phyloP scores from a whole-genome alignment of 2,888 invertebrate species.

The Conomelus anceps region DNA sequence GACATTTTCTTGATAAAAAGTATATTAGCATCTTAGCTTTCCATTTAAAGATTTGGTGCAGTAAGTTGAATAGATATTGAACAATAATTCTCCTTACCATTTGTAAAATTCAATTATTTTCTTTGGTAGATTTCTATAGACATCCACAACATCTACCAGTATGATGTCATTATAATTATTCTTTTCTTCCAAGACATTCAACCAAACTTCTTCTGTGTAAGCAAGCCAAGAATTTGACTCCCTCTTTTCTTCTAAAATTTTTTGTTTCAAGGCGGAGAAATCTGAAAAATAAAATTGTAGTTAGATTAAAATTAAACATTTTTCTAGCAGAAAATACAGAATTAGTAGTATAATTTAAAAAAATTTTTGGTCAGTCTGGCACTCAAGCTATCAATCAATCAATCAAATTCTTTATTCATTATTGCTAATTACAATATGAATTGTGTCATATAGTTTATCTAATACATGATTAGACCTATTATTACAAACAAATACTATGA shows the following conservation, averaged over 20 bases:
- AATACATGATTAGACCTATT: too few relatives aligned
- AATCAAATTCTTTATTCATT: too few relatives aligned
- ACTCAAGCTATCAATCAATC: too few relatives aligned
- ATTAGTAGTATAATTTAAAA: too few relatives aligned
- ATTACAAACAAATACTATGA: too few relatives aligned
- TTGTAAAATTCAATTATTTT: constrained; percentile 32
- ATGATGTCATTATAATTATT: constrained; percentile 31
- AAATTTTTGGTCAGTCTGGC: too few relatives aligned
- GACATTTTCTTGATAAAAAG: too few relatives aligned
- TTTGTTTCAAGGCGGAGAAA: constrained; percentile 21
- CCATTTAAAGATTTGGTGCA: too few relatives aligned
- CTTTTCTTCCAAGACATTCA: constrained; percentile 29
- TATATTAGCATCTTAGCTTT: too few relatives aligned
- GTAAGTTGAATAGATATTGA: background rate
- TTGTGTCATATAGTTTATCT: too few relatives aligned
- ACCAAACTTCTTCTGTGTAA: constrained; percentile 24
- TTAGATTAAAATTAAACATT: background rate
- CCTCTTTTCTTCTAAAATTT: constrained; percentile 17
- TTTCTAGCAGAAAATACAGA: too few relatives aligned
- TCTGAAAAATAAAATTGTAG: constrained; percentile 18
- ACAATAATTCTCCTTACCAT: constrained; percentile 26
- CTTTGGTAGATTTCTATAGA: constrained; percentile 33
- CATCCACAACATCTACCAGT: constrained; percentile 33
- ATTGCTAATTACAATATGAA: too few relatives aligned
- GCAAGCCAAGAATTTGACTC: constrained; percentile 27